A percentile compares a stretch with the other conserved stretches of the same genome.
phyloP scores from a whole-genome alignment of 2,113 vertebrate species.

The Lynx canadensis region DNA sequence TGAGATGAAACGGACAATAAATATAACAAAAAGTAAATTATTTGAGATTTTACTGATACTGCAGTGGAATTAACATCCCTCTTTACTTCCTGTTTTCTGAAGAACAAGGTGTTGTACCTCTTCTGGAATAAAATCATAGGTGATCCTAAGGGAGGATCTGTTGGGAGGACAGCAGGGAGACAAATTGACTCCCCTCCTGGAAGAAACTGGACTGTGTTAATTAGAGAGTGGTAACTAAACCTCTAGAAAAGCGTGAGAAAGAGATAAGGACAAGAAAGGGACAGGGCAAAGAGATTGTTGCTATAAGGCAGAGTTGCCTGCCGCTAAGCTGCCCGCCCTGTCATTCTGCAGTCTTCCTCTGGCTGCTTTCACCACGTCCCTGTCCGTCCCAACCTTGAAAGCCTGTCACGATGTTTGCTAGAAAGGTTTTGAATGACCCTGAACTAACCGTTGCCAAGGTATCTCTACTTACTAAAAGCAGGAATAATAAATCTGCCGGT shows the following conservation, averaged over 20 bases:
- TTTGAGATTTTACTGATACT: background rate
- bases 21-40: background rate
- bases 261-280: background rate
- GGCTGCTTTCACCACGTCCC: background rate
- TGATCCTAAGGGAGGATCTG: background rate
- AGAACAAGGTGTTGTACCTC: background rate
- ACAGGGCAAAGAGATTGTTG: background rate
- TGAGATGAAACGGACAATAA: background rate
- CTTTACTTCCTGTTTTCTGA: background rate
- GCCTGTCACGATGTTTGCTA: background rate
- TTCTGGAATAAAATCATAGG: slow-evolving; percentile 1
- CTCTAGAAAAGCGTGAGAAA: background rate
- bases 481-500: background rate
- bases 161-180: background rate
- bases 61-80: background rate
- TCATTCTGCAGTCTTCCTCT: background rate
- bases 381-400: background rate
- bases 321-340: background rate
- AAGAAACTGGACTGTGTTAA: background rate
- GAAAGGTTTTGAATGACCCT: background rate
- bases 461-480: background rate
- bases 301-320: too few relatives aligned
- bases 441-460: background rate
- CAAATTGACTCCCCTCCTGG: background rate
- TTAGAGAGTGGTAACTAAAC: background rate